phyloP scores from a whole-genome alignment of 2,888 invertebrate species.

The Merodon equestris region DNA sequence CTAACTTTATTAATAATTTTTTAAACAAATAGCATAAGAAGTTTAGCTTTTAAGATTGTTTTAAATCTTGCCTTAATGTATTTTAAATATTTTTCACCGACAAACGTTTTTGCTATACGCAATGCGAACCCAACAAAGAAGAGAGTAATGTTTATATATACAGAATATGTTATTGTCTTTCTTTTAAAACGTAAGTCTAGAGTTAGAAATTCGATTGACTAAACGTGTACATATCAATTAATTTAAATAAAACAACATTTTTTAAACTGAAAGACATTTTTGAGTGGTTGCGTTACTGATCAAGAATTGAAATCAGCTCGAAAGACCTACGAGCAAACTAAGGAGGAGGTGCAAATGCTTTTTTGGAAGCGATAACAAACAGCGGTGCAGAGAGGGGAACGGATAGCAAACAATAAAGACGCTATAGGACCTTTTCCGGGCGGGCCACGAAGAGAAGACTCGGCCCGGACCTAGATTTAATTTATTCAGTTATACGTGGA shows the following conservation, averaged over 20 bases:
- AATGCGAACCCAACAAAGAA: slow-evolving; percentile 26
- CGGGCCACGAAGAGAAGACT: too few relatives aligned
- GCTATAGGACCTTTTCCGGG: too few relatives aligned
- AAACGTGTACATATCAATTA: slow-evolving; percentile 59
- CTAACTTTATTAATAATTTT: slow-evolving; percentile 48
- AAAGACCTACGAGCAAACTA: too few relatives aligned
- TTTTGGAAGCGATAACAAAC: too few relatives aligned
- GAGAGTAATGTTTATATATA: slow-evolving; percentile 42
- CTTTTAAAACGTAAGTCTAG: slow-evolving; percentile 24
- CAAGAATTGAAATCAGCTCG: too few relatives aligned
- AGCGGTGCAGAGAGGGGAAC: too few relatives aligned
- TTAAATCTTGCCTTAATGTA: slow-evolving; percentile 76
- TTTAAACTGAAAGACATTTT: slow-evolving; percentile 8
- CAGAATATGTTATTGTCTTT: slow-evolving; percentile 42
- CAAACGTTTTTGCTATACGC: slow-evolving; percentile 17
- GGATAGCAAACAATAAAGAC: too few relatives aligned
- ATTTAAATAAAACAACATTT: slow-evolving; percentile 61
- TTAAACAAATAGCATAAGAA: slow-evolving; percentile 35
- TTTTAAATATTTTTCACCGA: slow-evolving; percentile 31
- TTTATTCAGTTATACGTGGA: too few relatives aligned
- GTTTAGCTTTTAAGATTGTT: slow-evolving; percentile 73
- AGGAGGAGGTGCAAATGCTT: too few relatives aligned
- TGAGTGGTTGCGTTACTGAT: too few relatives aligned
- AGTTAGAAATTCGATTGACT: slow-evolving; percentile 40
- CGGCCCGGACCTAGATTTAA: too few relatives aligned